phyloP scores from a whole-genome alignment of 2,888 invertebrate genomes.

The Cosmia pyralina region DNA sequence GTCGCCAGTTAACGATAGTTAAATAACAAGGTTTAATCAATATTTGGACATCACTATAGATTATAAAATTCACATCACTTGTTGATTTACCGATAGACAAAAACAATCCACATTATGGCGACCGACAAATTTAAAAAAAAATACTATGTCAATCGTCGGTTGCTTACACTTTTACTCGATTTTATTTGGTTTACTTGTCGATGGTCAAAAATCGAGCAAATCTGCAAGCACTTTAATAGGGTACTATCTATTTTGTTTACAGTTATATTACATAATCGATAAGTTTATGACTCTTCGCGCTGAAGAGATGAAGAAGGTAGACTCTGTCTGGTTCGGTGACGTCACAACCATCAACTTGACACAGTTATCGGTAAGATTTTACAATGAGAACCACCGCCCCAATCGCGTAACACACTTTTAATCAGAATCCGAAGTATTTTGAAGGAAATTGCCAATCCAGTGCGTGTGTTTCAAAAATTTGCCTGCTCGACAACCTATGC shows the following conservation, averaged over 20 bases:
- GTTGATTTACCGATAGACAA: not conserved
- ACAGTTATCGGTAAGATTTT: slow-evolving; percentile 74
- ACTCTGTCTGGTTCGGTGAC: slow-evolving; percentile 90
- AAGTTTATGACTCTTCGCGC: slow-evolving; percentile 92
- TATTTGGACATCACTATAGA: not conserved
- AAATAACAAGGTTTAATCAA: not conserved
- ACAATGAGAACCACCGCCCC: not conserved
- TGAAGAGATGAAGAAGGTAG: slow-evolving; percentile 89
- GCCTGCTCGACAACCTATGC: no score
- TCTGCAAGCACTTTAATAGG: not conserved
- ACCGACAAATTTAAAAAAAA: not conserved
- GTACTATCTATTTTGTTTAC: slow-evolving; percentile 47
- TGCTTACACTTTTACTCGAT: not conserved
- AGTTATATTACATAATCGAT: slow-evolving; percentile 89
- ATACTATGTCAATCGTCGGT: not conserved
- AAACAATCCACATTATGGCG: not conserved
- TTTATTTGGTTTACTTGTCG: not conserved
- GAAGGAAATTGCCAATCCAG: not conserved
- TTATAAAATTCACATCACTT: not conserved
- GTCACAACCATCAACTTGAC: slow-evolving; percentile 95
- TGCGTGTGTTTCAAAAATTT: not conserved
- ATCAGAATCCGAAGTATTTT: not conserved
- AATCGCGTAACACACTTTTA: not conserved
- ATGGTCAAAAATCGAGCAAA: not conserved
- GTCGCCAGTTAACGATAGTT: not conserved